Evolutionary conservation across 2,888 invertebrate species (phyloP).

Genomic region (Agriotes lineatus): DNA sequence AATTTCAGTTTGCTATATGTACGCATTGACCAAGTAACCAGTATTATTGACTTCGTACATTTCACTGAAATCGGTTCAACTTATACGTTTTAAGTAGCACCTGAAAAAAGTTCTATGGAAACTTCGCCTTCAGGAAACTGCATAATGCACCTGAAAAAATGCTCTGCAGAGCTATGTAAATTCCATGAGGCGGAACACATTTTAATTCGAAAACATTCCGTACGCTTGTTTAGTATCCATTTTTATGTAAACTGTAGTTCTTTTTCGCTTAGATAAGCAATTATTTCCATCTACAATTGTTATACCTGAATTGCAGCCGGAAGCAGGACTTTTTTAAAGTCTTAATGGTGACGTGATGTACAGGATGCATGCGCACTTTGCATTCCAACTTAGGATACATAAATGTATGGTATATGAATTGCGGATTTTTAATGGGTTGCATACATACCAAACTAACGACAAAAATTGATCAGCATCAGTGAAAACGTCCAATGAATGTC

Average conservation of each 20-base stretch:
- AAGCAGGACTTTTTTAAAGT: constrained; percentile 32
- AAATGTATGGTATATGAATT: not conserved
- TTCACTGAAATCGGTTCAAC: too few relatives aligned
- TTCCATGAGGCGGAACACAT: constrained; percentile 25
- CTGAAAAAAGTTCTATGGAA: not conserved
- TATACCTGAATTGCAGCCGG: constrained; percentile 33
- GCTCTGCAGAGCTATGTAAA: constrained; percentile 15
- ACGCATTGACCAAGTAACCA: not conserved
- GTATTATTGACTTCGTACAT: not conserved
- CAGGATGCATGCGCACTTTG: constrained; percentile 32
- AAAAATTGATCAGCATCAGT: too few relatives aligned
- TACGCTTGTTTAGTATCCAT: constrained; percentile 18
- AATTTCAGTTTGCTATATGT: not conserved
- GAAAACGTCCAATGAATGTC: too few relatives aligned
- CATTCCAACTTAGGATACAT: constrained; percentile 26
- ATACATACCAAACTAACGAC: too few relatives aligned
- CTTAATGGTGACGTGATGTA: constrained; percentile 22
- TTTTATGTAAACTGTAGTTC: constrained; percentile 31
- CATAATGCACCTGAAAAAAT: constrained; percentile 9
- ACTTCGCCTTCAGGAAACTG: not conserved
- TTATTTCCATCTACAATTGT: constrained; percentile 39
- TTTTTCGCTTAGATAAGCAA: constrained; percentile 37
- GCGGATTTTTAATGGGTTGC: not conserved
- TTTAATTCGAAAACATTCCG: constrained; percentile 14
- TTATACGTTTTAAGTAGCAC: too few relatives aligned